Percentiles rank a stretch among this genome's conserved stretches.
Evolutionary conservation across 64 coral and sea anemone species (phyloP).

Genomic region (Pocillopora damicornis): DNA sequence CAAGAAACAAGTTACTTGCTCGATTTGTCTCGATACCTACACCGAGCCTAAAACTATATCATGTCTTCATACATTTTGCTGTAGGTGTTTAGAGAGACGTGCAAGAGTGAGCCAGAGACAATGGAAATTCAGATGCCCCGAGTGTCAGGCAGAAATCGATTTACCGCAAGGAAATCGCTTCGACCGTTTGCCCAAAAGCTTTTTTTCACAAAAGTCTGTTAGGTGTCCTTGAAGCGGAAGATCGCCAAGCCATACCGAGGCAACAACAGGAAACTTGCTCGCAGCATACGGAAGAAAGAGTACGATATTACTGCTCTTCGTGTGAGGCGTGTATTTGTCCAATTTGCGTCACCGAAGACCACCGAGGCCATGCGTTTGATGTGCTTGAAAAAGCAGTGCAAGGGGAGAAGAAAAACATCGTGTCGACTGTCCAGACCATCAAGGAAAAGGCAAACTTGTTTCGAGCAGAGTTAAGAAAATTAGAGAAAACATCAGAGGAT

Average conservation of each 20-base stretch:
- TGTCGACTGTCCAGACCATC: not conserved
- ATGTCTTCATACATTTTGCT: no score
- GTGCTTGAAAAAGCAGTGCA: conserved; percentile 4
- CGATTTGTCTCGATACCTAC: no score
- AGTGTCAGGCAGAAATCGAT: no score
- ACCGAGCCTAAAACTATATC: no score
- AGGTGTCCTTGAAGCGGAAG: not conserved
- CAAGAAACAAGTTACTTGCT: no score
- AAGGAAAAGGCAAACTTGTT: not conserved
- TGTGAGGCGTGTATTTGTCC: conserved; percentile 8
- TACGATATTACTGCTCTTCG: conserved; percentile 1
- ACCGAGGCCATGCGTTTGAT: not conserved
- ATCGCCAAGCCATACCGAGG: not conserved
- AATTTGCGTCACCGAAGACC: not conserved
- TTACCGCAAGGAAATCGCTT: not conserved
- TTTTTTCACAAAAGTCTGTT: conserved; percentile 30
- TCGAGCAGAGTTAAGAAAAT: not conserved
- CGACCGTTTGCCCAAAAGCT: not conserved
- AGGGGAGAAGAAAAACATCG: not conserved
- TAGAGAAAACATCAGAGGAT: not conserved
- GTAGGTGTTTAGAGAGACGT: no score
- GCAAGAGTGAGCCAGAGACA: no score
- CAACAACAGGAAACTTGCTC: not conserved
- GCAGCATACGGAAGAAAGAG: not conserved
- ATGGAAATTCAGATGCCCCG: no score